Conservation (phyloP, 92 coral and sea anemone species). For the Phenganax stokvisi region DNA sequence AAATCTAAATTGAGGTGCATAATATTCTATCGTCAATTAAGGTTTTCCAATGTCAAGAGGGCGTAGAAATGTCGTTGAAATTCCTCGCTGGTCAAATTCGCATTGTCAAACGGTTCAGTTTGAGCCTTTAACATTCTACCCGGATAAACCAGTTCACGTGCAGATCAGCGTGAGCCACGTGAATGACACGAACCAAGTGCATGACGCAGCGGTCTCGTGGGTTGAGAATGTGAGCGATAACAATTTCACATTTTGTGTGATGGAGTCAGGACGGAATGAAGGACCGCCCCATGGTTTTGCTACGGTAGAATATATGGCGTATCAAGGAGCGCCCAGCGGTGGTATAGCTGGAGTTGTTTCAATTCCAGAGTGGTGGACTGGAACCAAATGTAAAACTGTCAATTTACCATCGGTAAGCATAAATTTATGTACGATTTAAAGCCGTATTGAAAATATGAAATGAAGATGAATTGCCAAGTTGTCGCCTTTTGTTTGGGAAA, state of each 20-base stretch:
- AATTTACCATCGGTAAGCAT: too few relatives aligned
- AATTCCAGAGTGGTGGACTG: slow-evolving; percentile 30
- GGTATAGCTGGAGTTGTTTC: slow-evolving; percentile 8
- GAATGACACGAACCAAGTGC: slow-evolving; percentile 46
- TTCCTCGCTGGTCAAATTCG: slow-evolving; percentile 24
- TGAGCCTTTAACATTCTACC: slow-evolving; percentile 57
- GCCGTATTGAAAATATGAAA: too few relatives aligned
- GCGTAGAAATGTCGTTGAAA: slow-evolving; percentile 8
- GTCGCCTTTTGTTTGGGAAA: too few relatives aligned
- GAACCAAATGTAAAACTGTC: slow-evolving; percentile 17
- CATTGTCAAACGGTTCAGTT: slow-evolving; percentile 35
- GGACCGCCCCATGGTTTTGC: slow-evolving; percentile 6
- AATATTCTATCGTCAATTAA: neutral
- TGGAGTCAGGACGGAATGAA: slow-evolving; percentile 21
- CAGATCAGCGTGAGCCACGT: slow-evolving; percentile 66
- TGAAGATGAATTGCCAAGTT: too few relatives aligned
- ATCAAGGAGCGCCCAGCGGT: slow-evolving; percentile 16
- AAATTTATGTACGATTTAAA: too few relatives aligned
- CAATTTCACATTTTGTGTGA: slow-evolving; percentile 40
- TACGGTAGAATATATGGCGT: slow-evolving; percentile 2
- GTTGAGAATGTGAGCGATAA: slow-evolving; percentile 45
- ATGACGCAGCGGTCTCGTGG: slow-evolving; percentile 71
- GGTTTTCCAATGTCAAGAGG: slow-evolving; percentile 47
- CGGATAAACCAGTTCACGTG: slow-evolving; percentile 63
- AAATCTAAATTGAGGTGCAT: too few relatives aligned